phyloP scores from a whole-genome alignment of 2,888 invertebrate genomes.

The Diarsia brunnea region DNA sequence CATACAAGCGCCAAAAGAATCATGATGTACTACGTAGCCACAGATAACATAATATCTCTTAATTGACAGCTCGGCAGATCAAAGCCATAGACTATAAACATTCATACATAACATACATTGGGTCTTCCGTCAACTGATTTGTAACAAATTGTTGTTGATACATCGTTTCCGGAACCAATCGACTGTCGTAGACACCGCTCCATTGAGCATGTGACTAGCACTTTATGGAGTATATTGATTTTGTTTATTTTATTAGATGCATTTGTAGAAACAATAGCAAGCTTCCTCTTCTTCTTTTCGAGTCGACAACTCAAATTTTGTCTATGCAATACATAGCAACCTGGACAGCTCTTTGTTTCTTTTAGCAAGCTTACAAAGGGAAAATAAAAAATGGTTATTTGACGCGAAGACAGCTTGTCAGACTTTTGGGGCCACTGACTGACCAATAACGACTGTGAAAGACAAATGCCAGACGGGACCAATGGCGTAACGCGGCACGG shows the following conservation, averaged over 20 bases:
- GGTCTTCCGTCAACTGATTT: conserved; percentile 64
- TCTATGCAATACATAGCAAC: no score
- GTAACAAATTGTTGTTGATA: conserved; percentile 69
- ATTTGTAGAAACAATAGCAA: background rate
- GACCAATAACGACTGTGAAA: no score
- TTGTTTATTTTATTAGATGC: conserved; percentile 14
- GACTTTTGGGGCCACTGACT: no score
- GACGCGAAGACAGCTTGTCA: no score
- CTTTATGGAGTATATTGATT: background rate
- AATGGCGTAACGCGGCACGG: no score
- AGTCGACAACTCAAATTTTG: no score
- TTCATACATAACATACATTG: conserved; percentile 54
- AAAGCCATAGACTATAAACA: conserved; percentile 46
- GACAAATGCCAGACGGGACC: no score
- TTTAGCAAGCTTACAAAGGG: background rate
- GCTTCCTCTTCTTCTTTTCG: no score
- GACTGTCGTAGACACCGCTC: conserved; percentile 46
- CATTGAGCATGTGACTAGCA: conserved; percentile 34
- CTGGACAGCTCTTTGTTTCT: no score
- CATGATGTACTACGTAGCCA: background rate
- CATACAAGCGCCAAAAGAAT: background rate
- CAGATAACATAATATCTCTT: conserved; percentile 13
- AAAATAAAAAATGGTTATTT: background rate
- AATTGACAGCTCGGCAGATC: conserved; percentile 42
- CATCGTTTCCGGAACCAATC: conserved; percentile 67